phyloP scores from a whole-genome alignment of 2,888 invertebrate genomes.

The Stratiomys singularior region DNA sequence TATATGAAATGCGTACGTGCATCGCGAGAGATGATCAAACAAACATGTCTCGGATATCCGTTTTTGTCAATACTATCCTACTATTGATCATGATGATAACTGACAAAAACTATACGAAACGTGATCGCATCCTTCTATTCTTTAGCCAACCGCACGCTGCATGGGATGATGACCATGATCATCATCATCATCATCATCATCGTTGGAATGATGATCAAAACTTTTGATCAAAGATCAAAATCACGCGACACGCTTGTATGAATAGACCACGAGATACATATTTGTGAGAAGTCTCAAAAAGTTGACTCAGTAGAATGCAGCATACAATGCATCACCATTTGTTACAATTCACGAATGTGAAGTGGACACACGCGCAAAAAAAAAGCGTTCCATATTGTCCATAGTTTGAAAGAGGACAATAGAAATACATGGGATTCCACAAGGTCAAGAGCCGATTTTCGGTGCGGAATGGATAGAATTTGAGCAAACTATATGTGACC shows the following conservation, averaged over 20 bases:
- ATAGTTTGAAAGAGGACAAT: not conserved
- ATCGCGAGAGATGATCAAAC: not conserved
- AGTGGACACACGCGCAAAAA: not conserved
- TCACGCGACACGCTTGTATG: not conserved
- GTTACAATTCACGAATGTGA: constrained; percentile 1
- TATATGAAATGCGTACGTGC: not conserved
- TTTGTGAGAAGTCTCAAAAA: constrained; percentile 3
- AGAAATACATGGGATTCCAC: constrained; percentile 1
- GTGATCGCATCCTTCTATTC: constrained; percentile 9
- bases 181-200: not conserved
- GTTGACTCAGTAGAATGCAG: not conserved
- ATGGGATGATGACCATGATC: not conserved
- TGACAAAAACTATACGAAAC: not conserved
- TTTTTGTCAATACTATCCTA: not conserved
- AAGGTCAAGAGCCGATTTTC: constrained; percentile 7
- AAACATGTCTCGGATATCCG: not conserved
- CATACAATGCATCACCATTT: constrained; percentile 6
- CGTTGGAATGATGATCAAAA: constrained; percentile 16
- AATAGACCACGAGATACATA: constrained; percentile 9
- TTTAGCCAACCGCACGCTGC: not conserved
- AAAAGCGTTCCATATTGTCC: constrained; percentile 10
- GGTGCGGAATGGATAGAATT: not conserved
- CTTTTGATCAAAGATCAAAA: constrained; percentile 4
- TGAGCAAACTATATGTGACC: not conserved
- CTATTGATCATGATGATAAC: not conserved